A percentile compares a stretch with the other conserved stretches of the same genome.
These are phyloP conservation scores for Candoia aspera DNA, from an alignment of 2,113 vertebrate species.

Conservation along the genomic window DNA sequence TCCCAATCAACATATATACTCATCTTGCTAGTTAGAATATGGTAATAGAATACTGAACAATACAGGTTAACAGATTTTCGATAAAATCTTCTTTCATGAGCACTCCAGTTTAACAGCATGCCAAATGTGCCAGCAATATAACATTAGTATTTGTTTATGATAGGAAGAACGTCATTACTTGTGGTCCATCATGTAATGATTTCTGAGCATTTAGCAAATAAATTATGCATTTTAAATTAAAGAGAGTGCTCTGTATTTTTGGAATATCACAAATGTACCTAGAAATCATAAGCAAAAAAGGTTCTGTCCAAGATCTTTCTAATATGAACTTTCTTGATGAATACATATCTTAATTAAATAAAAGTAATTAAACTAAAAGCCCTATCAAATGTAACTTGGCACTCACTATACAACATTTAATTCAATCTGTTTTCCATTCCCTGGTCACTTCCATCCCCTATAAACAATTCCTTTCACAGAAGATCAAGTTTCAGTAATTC, in stretches of 20 bases:
- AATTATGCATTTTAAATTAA: constrained; percentile 61
- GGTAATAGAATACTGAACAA: fast-evolving
- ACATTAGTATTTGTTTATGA: constrained; percentile 20
- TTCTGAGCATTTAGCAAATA: constrained; percentile 18
- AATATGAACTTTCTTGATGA: constrained; percentile 79
- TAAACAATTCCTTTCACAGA: constrained; percentile 87
- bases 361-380: constrained; percentile 97
- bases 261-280: constrained; percentile 15
- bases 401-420: constrained; percentile 85
- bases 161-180: neutral
- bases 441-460: constrained; percentile 73
- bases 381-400: constrained; percentile 85
- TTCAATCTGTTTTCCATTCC: constrained; percentile 85
- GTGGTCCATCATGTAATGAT: neutral
- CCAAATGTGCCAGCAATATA: constrained; percentile 9
- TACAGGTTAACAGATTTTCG: neutral
- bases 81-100: neutral
- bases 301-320: constrained; percentile 58
- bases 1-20: neutral
- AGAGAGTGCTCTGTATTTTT: constrained; percentile 13
- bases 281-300: constrained; percentile 51
- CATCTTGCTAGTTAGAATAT: fast-evolving
- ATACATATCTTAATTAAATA: constrained; percentile 88
- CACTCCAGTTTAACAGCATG: neutral
- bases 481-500: constrained; percentile 82